A percentile compares a stretch with the other conserved stretches of the same genome.
Conservation (phyloP, 2,797 vertebrate species). For the Phyllotis vaccarum region DNA sequence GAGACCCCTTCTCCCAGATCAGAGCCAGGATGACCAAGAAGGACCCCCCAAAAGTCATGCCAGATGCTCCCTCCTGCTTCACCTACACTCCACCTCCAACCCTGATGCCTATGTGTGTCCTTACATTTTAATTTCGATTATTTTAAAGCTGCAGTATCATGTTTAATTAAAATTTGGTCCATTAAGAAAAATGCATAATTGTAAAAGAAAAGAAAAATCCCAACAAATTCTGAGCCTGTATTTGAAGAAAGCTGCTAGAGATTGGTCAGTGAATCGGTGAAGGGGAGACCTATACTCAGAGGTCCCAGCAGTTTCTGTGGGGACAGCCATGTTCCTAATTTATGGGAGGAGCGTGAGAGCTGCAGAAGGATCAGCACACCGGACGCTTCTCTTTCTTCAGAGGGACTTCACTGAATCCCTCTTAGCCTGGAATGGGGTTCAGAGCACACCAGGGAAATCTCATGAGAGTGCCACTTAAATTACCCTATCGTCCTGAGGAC, state of each 20-base stretch:
- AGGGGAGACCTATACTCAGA: not conserved
- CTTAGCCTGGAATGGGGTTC: not conserved
- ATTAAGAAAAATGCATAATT: constrained; percentile 74
- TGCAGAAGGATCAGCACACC: fast-evolving
- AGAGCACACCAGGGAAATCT: not conserved
- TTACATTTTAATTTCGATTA: constrained; percentile 84
- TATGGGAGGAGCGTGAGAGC: too few species aligned
- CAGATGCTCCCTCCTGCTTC: not conserved
- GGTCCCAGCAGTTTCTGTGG: fast-evolving
- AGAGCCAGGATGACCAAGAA: not conserved
- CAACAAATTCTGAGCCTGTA: constrained; percentile 57
- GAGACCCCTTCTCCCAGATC: not conserved
- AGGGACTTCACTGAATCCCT: not conserved
- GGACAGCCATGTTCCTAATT: not conserved
- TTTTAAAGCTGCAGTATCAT: constrained; percentile 79
- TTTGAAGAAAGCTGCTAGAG: constrained; percentile 50
- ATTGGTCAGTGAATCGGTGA: not conserved
- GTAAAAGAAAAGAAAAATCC: constrained; percentile 69
- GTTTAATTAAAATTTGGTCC: constrained; percentile 83
- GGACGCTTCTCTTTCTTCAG: not conserved
- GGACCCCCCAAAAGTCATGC: not conserved
- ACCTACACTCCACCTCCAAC: not conserved
- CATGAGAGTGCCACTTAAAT: too few species aligned
- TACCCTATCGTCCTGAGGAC: not conserved
- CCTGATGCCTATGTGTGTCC: constrained; percentile 36